phyloP scores from a whole-genome alignment of 2,888 invertebrate species.

The Harpagoxenus sublaevis region DNA sequence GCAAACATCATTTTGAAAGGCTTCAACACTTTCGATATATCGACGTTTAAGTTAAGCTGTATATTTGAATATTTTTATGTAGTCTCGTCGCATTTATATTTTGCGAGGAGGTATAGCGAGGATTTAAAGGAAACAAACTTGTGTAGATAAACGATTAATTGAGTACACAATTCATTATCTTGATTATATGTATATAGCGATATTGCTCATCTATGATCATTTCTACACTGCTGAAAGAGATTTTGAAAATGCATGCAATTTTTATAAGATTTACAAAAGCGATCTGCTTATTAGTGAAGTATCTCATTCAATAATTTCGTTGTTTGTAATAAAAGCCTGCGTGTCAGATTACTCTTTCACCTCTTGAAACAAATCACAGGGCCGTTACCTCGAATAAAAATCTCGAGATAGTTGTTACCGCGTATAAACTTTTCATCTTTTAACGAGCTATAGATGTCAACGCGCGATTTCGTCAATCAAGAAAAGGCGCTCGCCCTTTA shows the following conservation, averaged over 20 bases:
- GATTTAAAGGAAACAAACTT: neutral
- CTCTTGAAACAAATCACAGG: too few species aligned
- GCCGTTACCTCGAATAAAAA: conserved; percentile 2
- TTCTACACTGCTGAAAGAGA: neutral
- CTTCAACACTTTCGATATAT: conserved; percentile 37
- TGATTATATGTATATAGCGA: neutral
- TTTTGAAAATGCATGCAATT: neutral
- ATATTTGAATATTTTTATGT: conserved; percentile 45
- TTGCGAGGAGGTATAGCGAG: neutral
- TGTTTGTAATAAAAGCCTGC: neutral
- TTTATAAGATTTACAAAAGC: conserved; percentile 1
- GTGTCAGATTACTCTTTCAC: neutral
- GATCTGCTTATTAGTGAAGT: neutral
- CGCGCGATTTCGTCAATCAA: conserved; percentile 33
- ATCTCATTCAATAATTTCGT: neutral
- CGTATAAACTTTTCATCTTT: conserved; percentile 13
- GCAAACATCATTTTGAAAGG: conserved; percentile 39
- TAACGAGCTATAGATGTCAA: neutral
- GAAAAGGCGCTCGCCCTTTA: neutral
- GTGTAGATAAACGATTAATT: neutral
- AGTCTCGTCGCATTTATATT: neutral
- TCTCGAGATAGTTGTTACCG: neutral
- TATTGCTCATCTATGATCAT: neutral
- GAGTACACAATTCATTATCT: neutral
- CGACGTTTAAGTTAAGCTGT: conserved; percentile 31